A percentile compares a stretch with the other conserved stretches of the same genome.
These are phyloP conservation scores for Artemia sinica DNA, from an alignment of 2,888 invertebrate genomes.

Conservation along the genomic window DNA sequence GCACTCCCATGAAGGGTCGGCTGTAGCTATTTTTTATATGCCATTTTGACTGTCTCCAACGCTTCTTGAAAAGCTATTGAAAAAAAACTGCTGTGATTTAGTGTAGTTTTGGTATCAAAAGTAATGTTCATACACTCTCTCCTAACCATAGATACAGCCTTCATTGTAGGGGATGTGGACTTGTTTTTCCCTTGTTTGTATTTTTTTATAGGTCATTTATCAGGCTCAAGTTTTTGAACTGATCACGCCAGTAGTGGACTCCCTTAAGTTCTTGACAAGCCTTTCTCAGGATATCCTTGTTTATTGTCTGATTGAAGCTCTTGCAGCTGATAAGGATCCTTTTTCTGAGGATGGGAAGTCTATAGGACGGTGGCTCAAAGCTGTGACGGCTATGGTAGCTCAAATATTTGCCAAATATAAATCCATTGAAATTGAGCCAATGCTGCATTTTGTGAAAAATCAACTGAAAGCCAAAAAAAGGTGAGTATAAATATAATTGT, in stretches of 20 bases:
- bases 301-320: slow-evolving; percentile 81
- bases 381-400: slow-evolving; percentile 85
- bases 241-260: slow-evolving; percentile 90
- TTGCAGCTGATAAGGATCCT: slow-evolving; percentile 46
- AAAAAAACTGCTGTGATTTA: no score
- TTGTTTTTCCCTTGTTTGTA: slow-evolving; percentile 17
- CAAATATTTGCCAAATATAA: slow-evolving; percentile 85
- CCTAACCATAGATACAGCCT: no score
- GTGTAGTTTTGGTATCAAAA: neutral
- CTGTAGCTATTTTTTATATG: no score
- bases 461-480: slow-evolving; percentile 89
- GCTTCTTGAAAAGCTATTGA: no score
- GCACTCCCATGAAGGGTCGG: no score
- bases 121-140: no score
- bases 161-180: neutral
- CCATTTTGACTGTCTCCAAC: no score
- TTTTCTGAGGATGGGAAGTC: slow-evolving; percentile 59
- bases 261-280: slow-evolving; percentile 82
- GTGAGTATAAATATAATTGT: slow-evolving; percentile 34
- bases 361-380: slow-evolving; percentile 82
- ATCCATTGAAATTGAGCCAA: slow-evolving; percentile 78
- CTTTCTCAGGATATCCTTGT: slow-evolving; percentile 90
- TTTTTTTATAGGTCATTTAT: slow-evolving; percentile 39
- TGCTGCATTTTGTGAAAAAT: slow-evolving; percentile 91
- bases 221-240: slow-evolving; percentile 84